Evolutionary conservation across 2,888 invertebrate genomes (phyloP).

Genomic region (Cataglyphis rosenhaueri): DNA sequence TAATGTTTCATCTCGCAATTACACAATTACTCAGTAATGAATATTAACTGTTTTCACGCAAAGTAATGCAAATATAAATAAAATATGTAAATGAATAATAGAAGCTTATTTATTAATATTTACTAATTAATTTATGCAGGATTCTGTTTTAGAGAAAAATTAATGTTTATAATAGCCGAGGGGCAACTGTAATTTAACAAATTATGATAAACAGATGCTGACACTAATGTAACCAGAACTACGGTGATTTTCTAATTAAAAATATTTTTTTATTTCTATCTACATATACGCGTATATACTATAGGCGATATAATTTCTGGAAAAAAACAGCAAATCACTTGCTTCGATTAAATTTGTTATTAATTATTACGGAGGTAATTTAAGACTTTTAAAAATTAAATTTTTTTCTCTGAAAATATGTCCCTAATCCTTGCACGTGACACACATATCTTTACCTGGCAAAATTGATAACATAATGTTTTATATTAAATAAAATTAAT

Average conservation of each 20-base stretch:
- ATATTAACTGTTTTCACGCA: conserved; percentile 33
- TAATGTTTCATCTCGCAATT: conserved; percentile 9
- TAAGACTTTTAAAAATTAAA: conserved; percentile 5
- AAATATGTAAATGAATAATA: conserved; percentile 25
- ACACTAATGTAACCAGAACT: background rate
- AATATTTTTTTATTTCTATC: conserved; percentile 21
- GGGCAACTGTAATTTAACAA: conserved; percentile 32
- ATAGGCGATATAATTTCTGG: background rate
- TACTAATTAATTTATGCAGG: conserved; percentile 32
- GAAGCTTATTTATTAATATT: background rate
- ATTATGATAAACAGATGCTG: conserved; percentile 36
- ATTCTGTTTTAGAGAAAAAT: conserved; percentile 19
- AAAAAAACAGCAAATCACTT: conserved; percentile 4
- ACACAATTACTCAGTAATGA: conserved; percentile 29
- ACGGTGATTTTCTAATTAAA: background rate
- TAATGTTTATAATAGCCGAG: conserved; percentile 19
- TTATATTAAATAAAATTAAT: background rate
- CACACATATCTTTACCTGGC: background rate
- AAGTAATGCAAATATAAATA: background rate
- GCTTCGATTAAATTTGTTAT: conserved; percentile 12
- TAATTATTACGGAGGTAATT: background rate
- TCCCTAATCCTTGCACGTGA: background rate
- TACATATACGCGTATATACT: background rate
- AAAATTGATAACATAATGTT: background rate
- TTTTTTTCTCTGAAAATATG: conserved; percentile 12